Conservation (phyloP, 2,113 vertebrate genomes). For the Tachuris rubrigastra region DNA sequence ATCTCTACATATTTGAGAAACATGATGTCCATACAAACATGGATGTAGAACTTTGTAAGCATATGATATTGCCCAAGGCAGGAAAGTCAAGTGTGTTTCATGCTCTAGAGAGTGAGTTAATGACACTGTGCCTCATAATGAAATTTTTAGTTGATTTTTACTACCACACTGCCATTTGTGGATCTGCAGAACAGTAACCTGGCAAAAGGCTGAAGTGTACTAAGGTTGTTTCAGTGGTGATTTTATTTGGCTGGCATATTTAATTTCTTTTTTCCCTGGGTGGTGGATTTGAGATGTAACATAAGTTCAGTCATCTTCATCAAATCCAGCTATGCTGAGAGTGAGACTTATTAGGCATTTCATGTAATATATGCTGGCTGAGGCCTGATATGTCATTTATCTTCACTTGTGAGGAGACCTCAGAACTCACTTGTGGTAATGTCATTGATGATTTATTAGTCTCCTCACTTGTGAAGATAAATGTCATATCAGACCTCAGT, state of each 20-base stretch:
- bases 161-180: neutral
- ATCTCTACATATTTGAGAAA: neutral
- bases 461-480: slow-evolving; percentile 60
- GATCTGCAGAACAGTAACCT: neutral
- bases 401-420: slow-evolving; percentile 58
- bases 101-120: neutral
- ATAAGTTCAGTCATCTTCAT: slow-evolving; percentile 8
- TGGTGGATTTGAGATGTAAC: neutral
- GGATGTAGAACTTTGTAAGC: neutral
- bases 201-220: neutral
- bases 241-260: slow-evolving; percentile 2
- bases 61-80: neutral
- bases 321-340: neutral
- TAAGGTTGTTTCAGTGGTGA: neutral
- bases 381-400: slow-evolving; percentile 34
- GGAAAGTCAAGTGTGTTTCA: neutral
- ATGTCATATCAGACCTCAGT: slow-evolving; percentile 54
- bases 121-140: neutral
- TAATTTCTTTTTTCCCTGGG: neutral
- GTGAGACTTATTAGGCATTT: slow-evolving; percentile 44
- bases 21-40: neutral
- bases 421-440: slow-evolving; percentile 61
- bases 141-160: neutral
- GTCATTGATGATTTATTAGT: slow-evolving; percentile 58
- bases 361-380: slow-evolving; percentile 47